A percentile compares a stretch with the other conserved stretches of the same genome.
phyloP scores from a whole-genome alignment of 1,140 invertebrate genomes.

The Caenorhabditis remanei region DNA sequence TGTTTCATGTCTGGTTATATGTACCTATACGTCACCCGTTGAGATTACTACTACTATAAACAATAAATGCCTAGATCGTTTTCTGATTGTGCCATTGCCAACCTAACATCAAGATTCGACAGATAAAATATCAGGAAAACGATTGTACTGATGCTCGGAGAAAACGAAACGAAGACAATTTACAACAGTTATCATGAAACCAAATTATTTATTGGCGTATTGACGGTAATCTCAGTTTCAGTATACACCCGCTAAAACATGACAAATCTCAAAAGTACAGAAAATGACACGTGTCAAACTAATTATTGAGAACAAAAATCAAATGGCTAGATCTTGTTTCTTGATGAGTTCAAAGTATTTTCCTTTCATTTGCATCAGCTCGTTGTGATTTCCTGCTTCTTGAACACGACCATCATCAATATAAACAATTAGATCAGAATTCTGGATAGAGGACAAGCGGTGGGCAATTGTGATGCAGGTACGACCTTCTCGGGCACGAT shows the following conservation, averaged over 20 bases:
- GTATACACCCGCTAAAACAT: not conserved
- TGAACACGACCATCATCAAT: constrained; percentile 77
- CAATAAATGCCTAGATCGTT: no score
- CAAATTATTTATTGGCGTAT: no score
- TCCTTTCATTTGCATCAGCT: constrained; percentile 51
- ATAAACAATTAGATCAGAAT: constrained; percentile 76
- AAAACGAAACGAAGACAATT: no score
- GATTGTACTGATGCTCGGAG: no score
- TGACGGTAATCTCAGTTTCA: no score
- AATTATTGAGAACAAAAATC: not conserved
- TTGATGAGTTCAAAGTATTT: constrained; percentile 13
- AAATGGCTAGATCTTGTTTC: constrained; percentile 56
- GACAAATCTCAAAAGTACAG: not conserved
- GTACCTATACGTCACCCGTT: no score
- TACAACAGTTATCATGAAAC: no score
- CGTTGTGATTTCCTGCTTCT: constrained; percentile 72
- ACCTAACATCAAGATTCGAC: no score
- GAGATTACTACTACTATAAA: no score
- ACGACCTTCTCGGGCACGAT: constrained; percentile 73
- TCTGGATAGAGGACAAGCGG: constrained; percentile 78
- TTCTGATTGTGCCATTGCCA: no score
- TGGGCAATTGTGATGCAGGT: constrained; percentile 80
- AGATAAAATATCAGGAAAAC: no score
- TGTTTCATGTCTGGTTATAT: no score
- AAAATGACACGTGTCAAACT: not conserved